Evolutionary conservation across 1,140 invertebrate species (phyloP).

Genomic region (Tetranychus urticae): DNA sequence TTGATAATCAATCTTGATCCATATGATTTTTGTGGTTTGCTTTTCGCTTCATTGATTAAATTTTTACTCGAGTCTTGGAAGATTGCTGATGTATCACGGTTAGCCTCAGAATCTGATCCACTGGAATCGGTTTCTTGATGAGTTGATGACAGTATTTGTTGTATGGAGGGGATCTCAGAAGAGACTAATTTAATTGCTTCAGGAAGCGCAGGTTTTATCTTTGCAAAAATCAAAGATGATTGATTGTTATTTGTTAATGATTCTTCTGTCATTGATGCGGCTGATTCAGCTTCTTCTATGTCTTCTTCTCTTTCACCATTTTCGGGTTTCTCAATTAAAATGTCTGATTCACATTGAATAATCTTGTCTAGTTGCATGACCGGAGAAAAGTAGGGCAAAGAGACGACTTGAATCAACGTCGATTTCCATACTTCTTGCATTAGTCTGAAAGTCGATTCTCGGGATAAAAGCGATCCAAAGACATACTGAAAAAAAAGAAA

Average conservation of each 20-base stretch:
- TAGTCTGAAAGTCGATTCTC: slow-evolving; percentile 57
- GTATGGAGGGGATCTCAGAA: background rate
- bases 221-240: background rate
- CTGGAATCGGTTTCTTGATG: background rate
- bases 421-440: slow-evolving; percentile 48
- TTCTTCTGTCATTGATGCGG: background rate
- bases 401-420: background rate
- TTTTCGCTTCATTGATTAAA: background rate
- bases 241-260: background rate
- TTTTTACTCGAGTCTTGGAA: background rate
- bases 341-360: background rate
- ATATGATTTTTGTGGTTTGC: background rate
- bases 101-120: background rate
- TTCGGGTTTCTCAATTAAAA: background rate
- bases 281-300: background rate
- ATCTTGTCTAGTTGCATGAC: background rate
- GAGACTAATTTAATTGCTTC: background rate
- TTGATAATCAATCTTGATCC: background rate
- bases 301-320: background rate
- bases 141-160: background rate
- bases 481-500: slow-evolving; percentile 32
- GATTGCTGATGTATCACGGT: background rate
- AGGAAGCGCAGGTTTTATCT: background rate
- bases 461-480: slow-evolving; percentile 64
- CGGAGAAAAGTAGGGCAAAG: background rate